Evolutionary conservation across 1,140 invertebrate species (phyloP).

Genomic region (Eciton burchellii): DNA sequence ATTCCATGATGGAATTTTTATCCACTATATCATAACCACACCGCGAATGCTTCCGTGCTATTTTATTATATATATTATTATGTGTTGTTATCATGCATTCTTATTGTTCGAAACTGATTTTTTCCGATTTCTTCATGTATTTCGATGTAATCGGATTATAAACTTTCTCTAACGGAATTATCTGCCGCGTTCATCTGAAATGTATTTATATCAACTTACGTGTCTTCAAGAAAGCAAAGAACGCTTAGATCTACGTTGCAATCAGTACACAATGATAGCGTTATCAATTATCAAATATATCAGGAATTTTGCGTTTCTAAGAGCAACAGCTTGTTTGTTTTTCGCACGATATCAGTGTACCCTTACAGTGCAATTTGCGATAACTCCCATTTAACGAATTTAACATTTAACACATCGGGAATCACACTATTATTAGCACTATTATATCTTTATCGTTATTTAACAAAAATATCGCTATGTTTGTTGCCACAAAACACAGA

Average conservation of each 20-base stretch:
- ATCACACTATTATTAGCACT: neutral
- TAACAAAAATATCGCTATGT: neutral
- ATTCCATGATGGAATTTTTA: too few relatives aligned
- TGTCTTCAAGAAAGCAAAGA: neutral
- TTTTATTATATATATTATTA: too few relatives aligned
- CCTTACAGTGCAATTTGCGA: constrained; percentile 19
- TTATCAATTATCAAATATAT: constrained; percentile 21
- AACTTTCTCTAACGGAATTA: neutral
- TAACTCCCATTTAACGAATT: constrained; percentile 9
- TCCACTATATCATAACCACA: too few relatives aligned
- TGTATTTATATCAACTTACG: neutral
- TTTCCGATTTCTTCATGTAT: neutral
- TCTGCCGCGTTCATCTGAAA: neutral
- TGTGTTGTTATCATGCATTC: neutral
- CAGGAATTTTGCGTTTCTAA: neutral
- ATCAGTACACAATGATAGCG: constrained; percentile 13
- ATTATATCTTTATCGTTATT: neutral
- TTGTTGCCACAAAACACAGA: neutral
- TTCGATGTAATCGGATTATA: neutral
- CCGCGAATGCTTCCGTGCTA: too few relatives aligned
- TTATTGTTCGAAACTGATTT: neutral
- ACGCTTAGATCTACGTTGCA: neutral
- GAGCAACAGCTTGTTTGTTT: constrained; percentile 5
- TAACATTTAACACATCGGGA: neutral
- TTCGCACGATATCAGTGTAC: neutral